Conservation (phyloP, 2,888 invertebrate species). For the Platycheirus albimanus region DNA sequence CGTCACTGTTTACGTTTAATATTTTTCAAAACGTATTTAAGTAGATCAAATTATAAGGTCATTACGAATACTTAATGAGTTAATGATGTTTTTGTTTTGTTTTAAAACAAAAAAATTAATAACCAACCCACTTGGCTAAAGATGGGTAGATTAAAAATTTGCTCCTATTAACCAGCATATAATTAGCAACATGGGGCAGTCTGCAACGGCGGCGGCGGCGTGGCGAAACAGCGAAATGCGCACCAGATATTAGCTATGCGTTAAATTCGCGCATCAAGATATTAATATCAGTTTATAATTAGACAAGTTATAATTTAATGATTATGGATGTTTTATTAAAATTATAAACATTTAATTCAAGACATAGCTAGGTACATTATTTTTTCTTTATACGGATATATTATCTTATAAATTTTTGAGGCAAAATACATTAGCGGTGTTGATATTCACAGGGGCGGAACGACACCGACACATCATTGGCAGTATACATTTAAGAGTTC, state of each 20-base stretch:
- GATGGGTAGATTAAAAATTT: background rate
- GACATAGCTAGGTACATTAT: background rate
- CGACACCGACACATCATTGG: background rate
- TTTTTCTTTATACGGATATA: too few relatives aligned
- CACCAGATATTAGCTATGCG: background rate
- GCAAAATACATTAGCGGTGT: background rate
- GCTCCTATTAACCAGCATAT: background rate
- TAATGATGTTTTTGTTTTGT: background rate
- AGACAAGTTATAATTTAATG: background rate
- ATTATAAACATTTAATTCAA: background rate
- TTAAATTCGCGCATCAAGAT: background rate
- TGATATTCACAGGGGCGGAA: background rate
- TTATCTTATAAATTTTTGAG: too few relatives aligned
- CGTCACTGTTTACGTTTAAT: background rate
- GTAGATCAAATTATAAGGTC: constrained; percentile 4
- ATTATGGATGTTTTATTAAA: background rate
- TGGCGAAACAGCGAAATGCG: background rate
- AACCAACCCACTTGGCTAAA: background rate
- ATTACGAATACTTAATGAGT: constrained; percentile 13
- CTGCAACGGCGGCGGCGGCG: too few relatives aligned
- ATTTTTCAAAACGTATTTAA: constrained; percentile 2
- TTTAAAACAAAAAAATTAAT: background rate
- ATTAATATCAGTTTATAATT: background rate
- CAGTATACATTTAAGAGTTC: too few relatives aligned
- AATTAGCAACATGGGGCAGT: too few relatives aligned